Conservation (phyloP, 2,797 vertebrate genomes). For the Lithobates pipiens region DNA sequence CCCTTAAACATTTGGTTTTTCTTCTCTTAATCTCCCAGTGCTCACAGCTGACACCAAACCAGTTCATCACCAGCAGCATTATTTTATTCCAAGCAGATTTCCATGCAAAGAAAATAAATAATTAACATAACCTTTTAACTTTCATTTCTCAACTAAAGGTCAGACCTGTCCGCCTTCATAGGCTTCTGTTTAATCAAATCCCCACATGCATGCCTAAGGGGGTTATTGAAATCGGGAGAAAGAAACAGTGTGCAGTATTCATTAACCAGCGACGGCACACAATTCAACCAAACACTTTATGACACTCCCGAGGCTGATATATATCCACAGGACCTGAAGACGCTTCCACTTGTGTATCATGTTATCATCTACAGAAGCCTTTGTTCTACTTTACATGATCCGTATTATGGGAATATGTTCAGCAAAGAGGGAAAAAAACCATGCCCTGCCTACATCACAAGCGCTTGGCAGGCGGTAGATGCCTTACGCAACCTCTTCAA, state of each 20-base stretch:
- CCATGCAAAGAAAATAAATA: slow-evolving; percentile 54
- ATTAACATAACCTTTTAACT: slow-evolving; percentile 62
- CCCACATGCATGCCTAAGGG: slow-evolving; percentile 45
- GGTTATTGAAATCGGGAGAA: slow-evolving; percentile 54
- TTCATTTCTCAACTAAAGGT: slow-evolving; percentile 58
- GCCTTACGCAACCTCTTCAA: not conserved
- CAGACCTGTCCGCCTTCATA: slow-evolving; percentile 54
- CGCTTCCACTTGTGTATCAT: not conserved
- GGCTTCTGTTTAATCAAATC: slow-evolving; percentile 57
- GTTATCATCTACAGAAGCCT: slow-evolving; percentile 6
- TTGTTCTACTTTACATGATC: slow-evolving; percentile 5
- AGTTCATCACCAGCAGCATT: slow-evolving; percentile 10
- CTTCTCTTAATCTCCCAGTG: not conserved
- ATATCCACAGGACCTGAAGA: slow-evolving; percentile 2
- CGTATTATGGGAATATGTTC: not conserved
- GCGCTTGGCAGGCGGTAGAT: not conserved
- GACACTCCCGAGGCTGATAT: slow-evolving; percentile 47
- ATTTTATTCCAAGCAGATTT: slow-evolving; percentile 16
- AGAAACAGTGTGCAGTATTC: slow-evolving; percentile 51
- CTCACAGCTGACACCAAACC: not conserved
- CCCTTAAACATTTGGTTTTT: not conserved
- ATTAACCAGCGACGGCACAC: slow-evolving; percentile 37
- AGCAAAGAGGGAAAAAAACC: not conserved
- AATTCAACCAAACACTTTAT: slow-evolving; percentile 29
- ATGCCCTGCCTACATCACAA: not conserved